These are phyloP conservation scores for Agrochola litura DNA, from an alignment of 2,888 invertebrate species.

Conservation along the genomic window DNA sequence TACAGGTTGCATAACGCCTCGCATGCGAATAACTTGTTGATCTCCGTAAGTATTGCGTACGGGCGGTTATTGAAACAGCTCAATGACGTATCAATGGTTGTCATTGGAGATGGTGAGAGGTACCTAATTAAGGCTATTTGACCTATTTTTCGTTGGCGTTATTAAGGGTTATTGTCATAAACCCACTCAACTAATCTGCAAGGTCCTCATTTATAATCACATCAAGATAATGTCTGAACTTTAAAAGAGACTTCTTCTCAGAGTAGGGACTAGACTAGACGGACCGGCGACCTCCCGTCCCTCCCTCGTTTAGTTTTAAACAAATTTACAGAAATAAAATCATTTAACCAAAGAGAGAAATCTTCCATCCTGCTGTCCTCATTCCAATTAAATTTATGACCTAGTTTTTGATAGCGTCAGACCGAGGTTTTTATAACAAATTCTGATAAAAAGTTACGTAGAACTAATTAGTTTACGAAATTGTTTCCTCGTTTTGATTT, in stretches of 20 bases:
- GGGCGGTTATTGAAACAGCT: conserved; percentile 12
- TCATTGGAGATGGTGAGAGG: neutral
- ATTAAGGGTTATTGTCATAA: neutral
- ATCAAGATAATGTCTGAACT: neutral
- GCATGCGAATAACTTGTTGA: conserved; percentile 50
- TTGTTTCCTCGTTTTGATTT: neutral
- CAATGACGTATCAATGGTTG: neutral
- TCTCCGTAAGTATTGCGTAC: conserved; percentile 22
- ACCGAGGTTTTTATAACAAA: neutral
- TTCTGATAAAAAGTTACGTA: neutral
- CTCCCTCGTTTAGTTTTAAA: neutral
- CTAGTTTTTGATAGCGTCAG: neutral
- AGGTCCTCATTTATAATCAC: too few species aligned
- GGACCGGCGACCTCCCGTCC: too few species aligned
- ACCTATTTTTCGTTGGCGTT: neutral
- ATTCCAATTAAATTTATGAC: neutral
- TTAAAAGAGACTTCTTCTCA: neutral
- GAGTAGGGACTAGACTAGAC: neutral
- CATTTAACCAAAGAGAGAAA: neutral
- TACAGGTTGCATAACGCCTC: conserved; percentile 47
- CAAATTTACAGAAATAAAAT: neutral
- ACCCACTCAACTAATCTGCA: neutral
- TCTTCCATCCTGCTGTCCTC: neutral
- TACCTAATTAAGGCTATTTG: neutral
- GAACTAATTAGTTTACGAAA: neutral